phyloP scores from a whole-genome alignment of 2,113 vertebrate genomes.

The Mesembrinibis cayennensis region DNA sequence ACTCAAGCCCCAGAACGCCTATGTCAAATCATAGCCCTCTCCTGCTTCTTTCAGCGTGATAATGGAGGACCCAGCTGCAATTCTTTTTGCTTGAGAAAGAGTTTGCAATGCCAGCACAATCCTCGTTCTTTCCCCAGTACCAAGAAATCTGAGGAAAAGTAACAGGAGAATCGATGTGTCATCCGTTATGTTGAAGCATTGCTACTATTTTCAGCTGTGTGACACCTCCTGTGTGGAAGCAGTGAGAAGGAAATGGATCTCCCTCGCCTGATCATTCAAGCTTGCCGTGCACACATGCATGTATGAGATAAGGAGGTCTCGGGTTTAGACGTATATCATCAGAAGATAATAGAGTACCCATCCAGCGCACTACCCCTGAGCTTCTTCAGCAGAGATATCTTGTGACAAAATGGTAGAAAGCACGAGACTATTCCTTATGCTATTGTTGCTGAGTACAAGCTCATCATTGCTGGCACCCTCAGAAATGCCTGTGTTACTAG shows the following conservation, averaged over 20 bases:
- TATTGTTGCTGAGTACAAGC: background rate
- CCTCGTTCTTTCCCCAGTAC: background rate
- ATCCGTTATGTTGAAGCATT: background rate
- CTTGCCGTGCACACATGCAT: background rate
- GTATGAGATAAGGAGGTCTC: background rate
- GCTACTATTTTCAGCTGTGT: background rate
- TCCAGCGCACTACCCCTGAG: fast-evolving
- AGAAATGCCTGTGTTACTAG: background rate
- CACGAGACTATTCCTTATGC: fast-evolving
- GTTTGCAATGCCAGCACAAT: background rate
- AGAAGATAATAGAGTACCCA: background rate
- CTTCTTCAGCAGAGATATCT: background rate
- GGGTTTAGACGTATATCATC: background rate
- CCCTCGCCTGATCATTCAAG: background rate
- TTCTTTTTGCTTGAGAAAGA: background rate
- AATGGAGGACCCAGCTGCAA: background rate
- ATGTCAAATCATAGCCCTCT: background rate
- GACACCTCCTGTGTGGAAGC: background rate
- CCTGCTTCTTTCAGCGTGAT: background rate
- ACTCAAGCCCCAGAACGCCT: background rate
- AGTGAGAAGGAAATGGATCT: background rate
- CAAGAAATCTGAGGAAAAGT: background rate
- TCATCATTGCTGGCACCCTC: background rate
- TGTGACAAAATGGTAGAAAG: background rate
- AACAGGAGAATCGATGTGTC: fast-evolving